These are phyloP conservation scores for Xiphydria camelus DNA, from an alignment of 2,888 invertebrate species.

Conservation along the genomic window DNA sequence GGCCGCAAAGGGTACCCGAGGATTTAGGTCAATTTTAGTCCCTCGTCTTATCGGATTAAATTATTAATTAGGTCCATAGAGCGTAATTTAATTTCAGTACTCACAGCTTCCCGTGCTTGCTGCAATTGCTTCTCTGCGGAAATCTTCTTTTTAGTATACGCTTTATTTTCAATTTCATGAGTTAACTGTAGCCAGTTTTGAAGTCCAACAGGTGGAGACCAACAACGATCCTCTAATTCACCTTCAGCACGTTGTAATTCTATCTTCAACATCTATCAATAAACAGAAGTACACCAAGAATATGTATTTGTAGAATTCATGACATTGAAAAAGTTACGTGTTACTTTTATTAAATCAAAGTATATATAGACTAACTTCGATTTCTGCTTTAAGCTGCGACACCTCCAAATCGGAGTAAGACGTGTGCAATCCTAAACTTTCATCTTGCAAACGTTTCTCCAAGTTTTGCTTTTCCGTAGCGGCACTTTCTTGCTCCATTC, in stretches of 20 bases:
- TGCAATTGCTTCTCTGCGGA: constrained; percentile 82
- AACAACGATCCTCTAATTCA: constrained; percentile 86
- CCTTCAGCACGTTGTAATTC: constrained; percentile 87
- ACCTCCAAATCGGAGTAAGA: constrained; percentile 82
- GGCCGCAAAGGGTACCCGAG: too few species aligned
- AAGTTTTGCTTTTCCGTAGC: constrained; percentile 81
- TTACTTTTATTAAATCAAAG: background rate
- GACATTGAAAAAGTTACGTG: background rate
- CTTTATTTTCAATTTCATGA: constrained; percentile 90
- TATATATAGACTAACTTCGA: constrained; percentile 64
- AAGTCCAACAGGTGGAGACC: constrained; percentile 85
- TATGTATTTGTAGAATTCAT: constrained; percentile 1
- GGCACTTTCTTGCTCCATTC: constrained; percentile 81
- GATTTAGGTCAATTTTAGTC: too few species aligned
- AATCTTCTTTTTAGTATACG: constrained; percentile 83
- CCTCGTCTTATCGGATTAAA: too few species aligned
- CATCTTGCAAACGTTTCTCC: constrained; percentile 74
- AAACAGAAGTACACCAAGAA: constrained; percentile 6
- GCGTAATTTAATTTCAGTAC: too few species aligned
- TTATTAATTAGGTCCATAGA: too few species aligned
- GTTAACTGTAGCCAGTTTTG: constrained; percentile 96
- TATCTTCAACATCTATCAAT: constrained; percentile 71
- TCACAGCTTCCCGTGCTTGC: constrained; percentile 86
- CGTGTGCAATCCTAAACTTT: constrained; percentile 74
- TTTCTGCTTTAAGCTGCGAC: constrained; percentile 79